Percentiles rank a stretch among this genome's conserved stretches.
Evolutionary conservation across 2,888 invertebrate genomes (phyloP).

Genomic region (Caenorhabditis sulstoni): DNA sequence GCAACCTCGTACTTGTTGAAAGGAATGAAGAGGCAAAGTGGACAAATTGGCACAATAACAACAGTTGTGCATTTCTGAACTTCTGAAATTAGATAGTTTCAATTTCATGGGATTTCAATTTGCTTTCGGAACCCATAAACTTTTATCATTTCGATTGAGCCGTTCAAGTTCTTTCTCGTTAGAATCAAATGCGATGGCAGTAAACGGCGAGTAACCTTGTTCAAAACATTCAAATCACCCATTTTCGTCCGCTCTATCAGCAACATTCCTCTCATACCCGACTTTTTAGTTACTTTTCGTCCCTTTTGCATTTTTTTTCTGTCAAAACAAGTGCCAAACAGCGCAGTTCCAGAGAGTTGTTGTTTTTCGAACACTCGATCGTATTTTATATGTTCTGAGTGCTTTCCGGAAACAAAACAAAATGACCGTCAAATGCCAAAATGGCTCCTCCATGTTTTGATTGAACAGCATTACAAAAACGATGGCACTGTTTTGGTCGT

Average conservation of each 20-base stretch:
- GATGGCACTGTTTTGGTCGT: conserved; percentile 41
- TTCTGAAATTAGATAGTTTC: too few relatives aligned
- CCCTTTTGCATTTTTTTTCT: not conserved
- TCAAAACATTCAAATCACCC: not conserved
- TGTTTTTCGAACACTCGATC: not conserved
- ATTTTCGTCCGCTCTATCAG: not conserved
- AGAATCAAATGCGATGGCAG: too few relatives aligned
- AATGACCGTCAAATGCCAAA: conserved; percentile 17
- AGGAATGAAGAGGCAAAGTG: not conserved
- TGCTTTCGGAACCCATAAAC: too few relatives aligned
- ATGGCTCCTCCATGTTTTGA: conserved; percentile 30
- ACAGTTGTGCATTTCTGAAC: too few relatives aligned
- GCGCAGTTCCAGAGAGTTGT: too few relatives aligned
- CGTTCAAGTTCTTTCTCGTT: too few relatives aligned
- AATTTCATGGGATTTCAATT: too few relatives aligned
- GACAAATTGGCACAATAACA: not conserved
- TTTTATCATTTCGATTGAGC: too few relatives aligned
- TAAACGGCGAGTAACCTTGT: not conserved
- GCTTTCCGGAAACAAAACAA: conserved; percentile 11
- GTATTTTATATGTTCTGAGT: not conserved
- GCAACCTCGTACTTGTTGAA: not conserved
- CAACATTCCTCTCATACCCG: not conserved
- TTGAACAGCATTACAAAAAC: conserved; percentile 10
- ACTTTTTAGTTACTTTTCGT: not conserved
- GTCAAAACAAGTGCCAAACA: too few relatives aligned